Evolutionary conservation across 2,888 invertebrate genomes (phyloP).

Genomic region (Gonocerus acuteangulatus): DNA sequence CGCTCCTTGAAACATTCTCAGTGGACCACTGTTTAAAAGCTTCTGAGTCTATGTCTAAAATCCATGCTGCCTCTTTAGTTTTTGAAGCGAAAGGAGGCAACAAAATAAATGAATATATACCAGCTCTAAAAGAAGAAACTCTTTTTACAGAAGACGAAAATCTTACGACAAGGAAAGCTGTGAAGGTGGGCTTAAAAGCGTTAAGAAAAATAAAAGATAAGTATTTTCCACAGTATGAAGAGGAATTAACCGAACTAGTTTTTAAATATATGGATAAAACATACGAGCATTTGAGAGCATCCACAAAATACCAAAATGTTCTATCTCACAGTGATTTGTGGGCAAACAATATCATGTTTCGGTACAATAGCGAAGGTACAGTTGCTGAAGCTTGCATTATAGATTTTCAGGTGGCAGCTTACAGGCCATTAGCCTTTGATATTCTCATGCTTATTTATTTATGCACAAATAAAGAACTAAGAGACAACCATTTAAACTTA

Average conservation of each 20-base stretch:
- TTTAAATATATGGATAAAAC: not conserved
- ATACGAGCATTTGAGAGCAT: not conserved
- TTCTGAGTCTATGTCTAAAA: slow-evolving; percentile 5
- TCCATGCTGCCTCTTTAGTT: slow-evolving; percentile 24
- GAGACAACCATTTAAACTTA: not conserved
- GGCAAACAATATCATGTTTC: slow-evolving; percentile 28
- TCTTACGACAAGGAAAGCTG: not conserved
- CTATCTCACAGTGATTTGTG: slow-evolving; percentile 26
- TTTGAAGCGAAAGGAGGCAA: slow-evolving; percentile 7
- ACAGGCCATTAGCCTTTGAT: slow-evolving; percentile 17
- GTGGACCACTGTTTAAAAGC: slow-evolving; percentile 16
- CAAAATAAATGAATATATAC: slow-evolving; percentile 6
- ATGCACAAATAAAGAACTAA: not conserved
- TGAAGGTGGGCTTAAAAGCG: slow-evolving; percentile 2
- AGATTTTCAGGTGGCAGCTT: slow-evolving; percentile 26
- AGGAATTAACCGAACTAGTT: not conserved
- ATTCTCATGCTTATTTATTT: slow-evolving; percentile 6
- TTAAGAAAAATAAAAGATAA: not conserved
- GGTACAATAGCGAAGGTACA: slow-evolving; percentile 4
- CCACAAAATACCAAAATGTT: slow-evolving; percentile 3
- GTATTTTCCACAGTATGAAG: not conserved
- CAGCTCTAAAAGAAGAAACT: slow-evolving; percentile 11
- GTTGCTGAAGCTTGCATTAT: slow-evolving; percentile 16
- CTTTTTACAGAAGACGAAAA: slow-evolving; percentile 17
- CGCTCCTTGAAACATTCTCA: slow-evolving; percentile 5